phyloP scores from a whole-genome alignment of 2,888 invertebrate genomes.

The Hydropsyche betteni region DNA sequence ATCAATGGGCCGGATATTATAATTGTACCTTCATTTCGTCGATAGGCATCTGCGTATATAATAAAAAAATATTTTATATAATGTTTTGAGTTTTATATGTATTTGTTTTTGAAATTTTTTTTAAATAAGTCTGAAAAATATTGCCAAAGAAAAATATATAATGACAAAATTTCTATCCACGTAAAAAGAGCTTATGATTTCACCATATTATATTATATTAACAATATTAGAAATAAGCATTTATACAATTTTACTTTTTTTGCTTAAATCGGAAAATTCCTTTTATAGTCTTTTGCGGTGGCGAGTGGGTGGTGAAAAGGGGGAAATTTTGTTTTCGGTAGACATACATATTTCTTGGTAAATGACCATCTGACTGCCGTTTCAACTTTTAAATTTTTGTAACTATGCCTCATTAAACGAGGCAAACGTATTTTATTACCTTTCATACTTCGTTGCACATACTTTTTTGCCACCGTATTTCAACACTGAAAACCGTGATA shows the following conservation, averaged over 20 bases:
- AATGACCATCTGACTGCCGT: constrained; percentile 32
- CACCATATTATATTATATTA: not conserved
- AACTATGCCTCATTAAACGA: constrained; percentile 30
- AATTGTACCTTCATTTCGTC: constrained; percentile 37
- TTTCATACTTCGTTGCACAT: constrained; percentile 27
- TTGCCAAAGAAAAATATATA: too few relatives aligned
- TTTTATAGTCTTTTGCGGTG: constrained; percentile 11
- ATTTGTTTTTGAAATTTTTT: not conserved
- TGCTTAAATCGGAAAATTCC: constrained; percentile 25
- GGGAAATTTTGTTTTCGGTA: constrained; percentile 29
- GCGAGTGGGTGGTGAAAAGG: not conserved
- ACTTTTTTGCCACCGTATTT: constrained; percentile 14
- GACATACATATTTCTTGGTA: constrained; percentile 28
- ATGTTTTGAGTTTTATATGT: not conserved
- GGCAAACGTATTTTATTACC: constrained; percentile 33
- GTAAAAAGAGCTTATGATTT: constrained; percentile 1
- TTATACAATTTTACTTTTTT: not conserved
- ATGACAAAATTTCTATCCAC: too few relatives aligned
- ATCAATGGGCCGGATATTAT: constrained; percentile 41
- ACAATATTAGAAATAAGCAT: not conserved
- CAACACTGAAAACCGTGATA: constrained; percentile 7
- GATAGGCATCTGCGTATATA: not conserved
- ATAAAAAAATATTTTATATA: not conserved
- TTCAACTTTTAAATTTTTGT: constrained; percentile 30
- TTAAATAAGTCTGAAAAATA: too few relatives aligned